A percentile compares a stretch with the other conserved stretches of the same genome.
Conservation (phyloP, 2,797 vertebrate species). For the Gambusia yucatana region DNA sequence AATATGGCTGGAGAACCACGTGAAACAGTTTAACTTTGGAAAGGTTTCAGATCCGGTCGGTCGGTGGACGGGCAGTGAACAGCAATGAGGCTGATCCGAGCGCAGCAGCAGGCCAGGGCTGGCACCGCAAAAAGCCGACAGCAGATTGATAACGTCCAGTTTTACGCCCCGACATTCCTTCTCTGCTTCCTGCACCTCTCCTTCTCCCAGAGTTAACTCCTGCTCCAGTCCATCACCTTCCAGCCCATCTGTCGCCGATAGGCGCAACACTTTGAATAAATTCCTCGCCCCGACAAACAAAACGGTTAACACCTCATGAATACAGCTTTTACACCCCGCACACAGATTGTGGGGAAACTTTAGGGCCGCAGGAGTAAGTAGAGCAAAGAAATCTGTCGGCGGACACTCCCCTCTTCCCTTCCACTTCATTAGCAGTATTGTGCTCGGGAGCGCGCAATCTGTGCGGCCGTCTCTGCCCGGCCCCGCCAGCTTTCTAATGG, state of each 20-base stretch:
- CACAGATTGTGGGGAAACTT: slow-evolving; percentile 77
- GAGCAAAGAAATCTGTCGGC: slow-evolving; percentile 74
- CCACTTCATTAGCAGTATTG: slow-evolving; percentile 82
- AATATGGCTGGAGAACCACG: no score
- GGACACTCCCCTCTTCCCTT: slow-evolving; percentile 78
- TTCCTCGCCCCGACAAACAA: slow-evolving; percentile 77
- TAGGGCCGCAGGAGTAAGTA: slow-evolving; percentile 69
- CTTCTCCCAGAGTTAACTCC: slow-evolving; percentile 68
- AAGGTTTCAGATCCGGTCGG: background rate
- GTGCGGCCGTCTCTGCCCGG: slow-evolving; percentile 75
- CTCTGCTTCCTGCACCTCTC: slow-evolving; percentile 26
- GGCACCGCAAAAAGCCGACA: slow-evolving; percentile 50
- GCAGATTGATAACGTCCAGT: slow-evolving; percentile 71
- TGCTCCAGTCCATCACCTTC: slow-evolving; percentile 75
- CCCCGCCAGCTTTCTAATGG: slow-evolving; percentile 87
- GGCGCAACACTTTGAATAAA: slow-evolving; percentile 83
- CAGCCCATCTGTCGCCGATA: slow-evolving; percentile 88
- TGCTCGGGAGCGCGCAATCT: slow-evolving; percentile 82
- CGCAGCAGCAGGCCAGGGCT: slow-evolving; percentile 35
- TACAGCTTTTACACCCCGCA: slow-evolving; percentile 82
- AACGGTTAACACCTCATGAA: slow-evolving; percentile 91
- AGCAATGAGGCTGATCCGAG: slow-evolving; percentile 19
- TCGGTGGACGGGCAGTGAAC: background rate
- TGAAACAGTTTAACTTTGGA: background rate
- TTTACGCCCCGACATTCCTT: slow-evolving; percentile 47